Evolutionary conservation across 2,797 vertebrate species (phyloP).

Genomic region (Alosa sapidissima): DNA sequence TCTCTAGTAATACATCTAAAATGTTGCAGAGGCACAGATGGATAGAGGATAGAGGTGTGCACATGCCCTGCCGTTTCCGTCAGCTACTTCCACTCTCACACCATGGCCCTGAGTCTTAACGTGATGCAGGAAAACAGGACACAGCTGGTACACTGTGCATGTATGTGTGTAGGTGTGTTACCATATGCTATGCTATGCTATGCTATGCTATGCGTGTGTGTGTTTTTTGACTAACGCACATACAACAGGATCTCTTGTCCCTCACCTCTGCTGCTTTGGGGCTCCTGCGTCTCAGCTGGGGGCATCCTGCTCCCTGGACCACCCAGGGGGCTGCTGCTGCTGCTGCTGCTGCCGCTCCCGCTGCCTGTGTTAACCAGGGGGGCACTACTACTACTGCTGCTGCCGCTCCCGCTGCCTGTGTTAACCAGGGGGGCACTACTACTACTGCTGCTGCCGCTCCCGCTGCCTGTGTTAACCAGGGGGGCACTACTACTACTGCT

Average conservation of each 20-base stretch:
- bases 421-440: not conserved
- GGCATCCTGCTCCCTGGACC: conserved; percentile 36
- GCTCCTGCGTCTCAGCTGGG: conserved; percentile 55
- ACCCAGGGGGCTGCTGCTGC: not conserved
- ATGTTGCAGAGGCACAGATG: too few species aligned
- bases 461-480: not conserved
- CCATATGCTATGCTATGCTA: too few species aligned
- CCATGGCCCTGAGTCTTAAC: not conserved
- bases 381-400: not conserved
- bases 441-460: not conserved
- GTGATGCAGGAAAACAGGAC: conserved; percentile 15
- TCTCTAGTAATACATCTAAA: too few species aligned
- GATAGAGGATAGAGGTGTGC: too few species aligned
- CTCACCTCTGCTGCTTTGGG: conserved; percentile 65
- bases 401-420: not conserved
- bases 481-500: not conserved
- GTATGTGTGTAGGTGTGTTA: not conserved
- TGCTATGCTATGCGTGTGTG: not conserved
- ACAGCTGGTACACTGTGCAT: conserved; percentile 4
- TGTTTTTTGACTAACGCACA: not conserved
- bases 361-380: not conserved
- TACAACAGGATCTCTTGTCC: not conserved
- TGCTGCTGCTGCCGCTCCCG: not conserved
- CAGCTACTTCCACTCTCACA: not conserved
- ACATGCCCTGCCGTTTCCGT: not conserved